Evolutionary conservation across 2,797 vertebrate genomes (phyloP).

Genomic region (Peromyscus aztecus): DNA sequence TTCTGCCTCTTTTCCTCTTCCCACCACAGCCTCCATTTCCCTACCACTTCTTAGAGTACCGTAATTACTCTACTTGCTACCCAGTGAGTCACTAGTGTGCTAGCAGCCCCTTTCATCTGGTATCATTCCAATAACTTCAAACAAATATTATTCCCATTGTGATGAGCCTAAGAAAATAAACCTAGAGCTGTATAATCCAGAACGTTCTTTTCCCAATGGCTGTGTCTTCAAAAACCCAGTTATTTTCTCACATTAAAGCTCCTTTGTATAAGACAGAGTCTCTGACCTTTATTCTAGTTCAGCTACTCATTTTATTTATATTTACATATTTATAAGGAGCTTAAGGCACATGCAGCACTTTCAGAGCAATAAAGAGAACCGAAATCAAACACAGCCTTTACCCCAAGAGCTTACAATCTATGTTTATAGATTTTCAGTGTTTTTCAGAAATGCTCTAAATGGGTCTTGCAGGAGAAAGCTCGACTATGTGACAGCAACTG

Average conservation of each 20-base stretch:
- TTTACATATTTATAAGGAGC: conserved; percentile 76
- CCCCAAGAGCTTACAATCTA: conserved; percentile 72
- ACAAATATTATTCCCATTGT: conserved; percentile 65
- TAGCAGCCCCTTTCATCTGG: conserved; percentile 25
- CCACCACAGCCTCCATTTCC: neutral
- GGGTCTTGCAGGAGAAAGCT: conserved; percentile 72
- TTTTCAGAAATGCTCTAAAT: conserved; percentile 77
- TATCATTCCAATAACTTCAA: conserved; percentile 54
- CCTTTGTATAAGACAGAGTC: conserved; percentile 19
- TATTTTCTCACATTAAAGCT: conserved; percentile 62
- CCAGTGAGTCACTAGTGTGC: conserved; percentile 16
- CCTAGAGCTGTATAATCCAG: conserved; percentile 41
- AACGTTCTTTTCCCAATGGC: conserved; percentile 50
- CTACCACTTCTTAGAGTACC: neutral
- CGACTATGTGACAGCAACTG: conserved; percentile 75
- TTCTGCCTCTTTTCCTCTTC: conserved; percentile 26
- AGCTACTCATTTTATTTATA: conserved; percentile 78
- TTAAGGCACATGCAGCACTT: conserved; percentile 53
- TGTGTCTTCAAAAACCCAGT: conserved; percentile 45
- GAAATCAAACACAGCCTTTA: conserved; percentile 73
- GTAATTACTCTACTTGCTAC: conserved; percentile 58
- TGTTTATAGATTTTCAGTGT: conserved; percentile 72
- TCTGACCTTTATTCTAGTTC: conserved; percentile 58
- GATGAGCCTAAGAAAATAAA: conserved; percentile 68
- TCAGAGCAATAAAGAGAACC: conserved; percentile 63